Evolutionary conservation across 2,888 invertebrate genomes (phyloP), one percentile per base, ranked within the genome.

Genomic region (Drosophila affinis): DNA sequence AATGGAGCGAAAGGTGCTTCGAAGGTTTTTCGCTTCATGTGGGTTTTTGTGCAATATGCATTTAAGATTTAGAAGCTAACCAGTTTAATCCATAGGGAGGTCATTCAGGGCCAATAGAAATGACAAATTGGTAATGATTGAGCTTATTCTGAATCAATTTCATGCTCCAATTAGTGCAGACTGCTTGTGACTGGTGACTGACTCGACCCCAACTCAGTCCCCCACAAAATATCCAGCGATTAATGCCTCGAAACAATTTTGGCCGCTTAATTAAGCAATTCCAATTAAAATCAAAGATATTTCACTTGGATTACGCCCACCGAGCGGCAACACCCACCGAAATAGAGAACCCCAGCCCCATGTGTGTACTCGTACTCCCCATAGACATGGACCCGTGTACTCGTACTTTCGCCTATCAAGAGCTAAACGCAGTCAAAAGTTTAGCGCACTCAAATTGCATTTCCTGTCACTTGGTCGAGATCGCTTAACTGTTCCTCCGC

Each of bases 381-480:
- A 59, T 56, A 59, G 58, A 61, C 61, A 61, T 67, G 67, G 39
- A 39, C 14, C 49, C 68, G 59, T 75, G 68, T 71, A 63, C 39
- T 14, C 73, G 73, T 70, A 86, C 88, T 88, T 85, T 85, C 78
- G 85, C 87, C 87, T 83, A 79, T 79, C 83, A 57, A 61, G 64
- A 57, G 51, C 63, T 82, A 73, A 77, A 85, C 80, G 76, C 68
- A 78, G 83, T 88, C 83, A 79, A 84, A 84, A 67, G 67, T 72
- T 82, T 79, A 58, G 76, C 78, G 73, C 72, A 73, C 88, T 87
- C 76, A 85, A 84, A 87, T 84, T 85, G 88, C 83, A 87, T 84
- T 84, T 87, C 88, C 88, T 88, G 86, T 86, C 88, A 87, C 86
- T 86, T 76, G 75, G 88, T 72, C 72, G 67, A 67, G 71, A 80